Conservation (phyloP, 2,113 vertebrate species). For the Sigmodon hispidus region DNA sequence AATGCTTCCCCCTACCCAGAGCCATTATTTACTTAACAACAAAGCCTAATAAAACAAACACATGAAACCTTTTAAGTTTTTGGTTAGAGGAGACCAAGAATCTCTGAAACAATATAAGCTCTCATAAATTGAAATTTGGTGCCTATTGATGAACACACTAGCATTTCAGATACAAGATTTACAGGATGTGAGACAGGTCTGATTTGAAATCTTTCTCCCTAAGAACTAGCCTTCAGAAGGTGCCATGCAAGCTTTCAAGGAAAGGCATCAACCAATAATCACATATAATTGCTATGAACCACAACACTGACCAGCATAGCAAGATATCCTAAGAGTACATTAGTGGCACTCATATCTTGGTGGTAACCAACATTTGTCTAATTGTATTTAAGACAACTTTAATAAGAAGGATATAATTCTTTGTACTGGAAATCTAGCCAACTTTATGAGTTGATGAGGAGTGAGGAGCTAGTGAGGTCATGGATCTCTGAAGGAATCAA, state of each 20-base stretch:
- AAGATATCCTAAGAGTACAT: background rate
- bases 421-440: background rate
- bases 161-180: background rate
- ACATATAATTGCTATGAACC: background rate
- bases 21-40: background rate
- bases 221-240: background rate
- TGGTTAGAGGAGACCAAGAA: background rate
- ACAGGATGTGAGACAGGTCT: background rate
- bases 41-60: background rate
- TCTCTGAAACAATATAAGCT: background rate
- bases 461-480: background rate
- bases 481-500: background rate
- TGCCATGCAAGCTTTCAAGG: background rate
- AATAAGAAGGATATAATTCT: background rate
- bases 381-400: background rate
- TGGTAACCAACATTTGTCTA: background rate
- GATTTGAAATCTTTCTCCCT: background rate
- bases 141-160: background rate
- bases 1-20: background rate
- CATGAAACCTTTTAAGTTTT: background rate
- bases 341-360: background rate
- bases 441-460: background rate
- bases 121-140: background rate
- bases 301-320: background rate
- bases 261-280: background rate